A percentile compares a stretch with the other conserved stretches of the same genome.
These are phyloP conservation scores for Luffia ferchaultella DNA, from an alignment of 2,888 invertebrate genomes.

Conservation along the genomic window DNA sequence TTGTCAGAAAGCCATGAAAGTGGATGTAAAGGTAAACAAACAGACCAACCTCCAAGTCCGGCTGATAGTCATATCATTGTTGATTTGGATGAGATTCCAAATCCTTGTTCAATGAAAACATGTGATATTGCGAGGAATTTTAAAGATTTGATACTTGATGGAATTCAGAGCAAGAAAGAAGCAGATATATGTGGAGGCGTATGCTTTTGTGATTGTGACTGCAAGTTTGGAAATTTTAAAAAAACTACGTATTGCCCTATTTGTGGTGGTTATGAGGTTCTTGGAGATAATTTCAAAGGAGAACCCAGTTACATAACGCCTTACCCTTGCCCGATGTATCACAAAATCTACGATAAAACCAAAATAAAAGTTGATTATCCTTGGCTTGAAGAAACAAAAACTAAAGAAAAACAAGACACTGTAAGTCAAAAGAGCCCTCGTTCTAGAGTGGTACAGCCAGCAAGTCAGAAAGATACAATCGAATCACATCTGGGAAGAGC, in stretches of 20 bases:
- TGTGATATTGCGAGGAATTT: slow-evolving; percentile 44
- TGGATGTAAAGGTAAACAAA: not conserved
- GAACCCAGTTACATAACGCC: slow-evolving; percentile 40
- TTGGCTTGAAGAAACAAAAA: slow-evolving; percentile 30
- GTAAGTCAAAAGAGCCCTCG: not conserved
- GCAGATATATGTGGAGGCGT: slow-evolving; percentile 19
- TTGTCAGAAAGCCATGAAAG: slow-evolving; percentile 1
- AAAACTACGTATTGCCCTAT: slow-evolving; percentile 51
- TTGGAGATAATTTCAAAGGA: slow-evolving; percentile 40
- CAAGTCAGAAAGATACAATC: no score
- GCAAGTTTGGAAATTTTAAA: slow-evolving; percentile 40
- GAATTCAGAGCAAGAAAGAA: slow-evolving; percentile 23
- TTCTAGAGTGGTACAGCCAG: no score
- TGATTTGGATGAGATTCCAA: slow-evolving; percentile 35
- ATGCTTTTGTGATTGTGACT: slow-evolving; percentile 49
- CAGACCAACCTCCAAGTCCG: slow-evolving; percentile 27
- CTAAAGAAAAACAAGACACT: not conserved
- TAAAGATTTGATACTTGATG: slow-evolving; percentile 43
- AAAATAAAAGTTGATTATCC: slow-evolving; percentile 33
- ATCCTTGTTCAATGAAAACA: slow-evolving; percentile 42
- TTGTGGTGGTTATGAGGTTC: slow-evolving; percentile 50
- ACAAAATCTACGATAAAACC: slow-evolving; percentile 46
- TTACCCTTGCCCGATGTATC: slow-evolving; percentile 52
- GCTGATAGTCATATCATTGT: slow-evolving; percentile 45
- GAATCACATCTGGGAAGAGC: no score